Base-by-base conservation (phyloP, 30 jellyfish, hydroid and myxozoan genomes). In the Catostylus mosaicus region DNA sequence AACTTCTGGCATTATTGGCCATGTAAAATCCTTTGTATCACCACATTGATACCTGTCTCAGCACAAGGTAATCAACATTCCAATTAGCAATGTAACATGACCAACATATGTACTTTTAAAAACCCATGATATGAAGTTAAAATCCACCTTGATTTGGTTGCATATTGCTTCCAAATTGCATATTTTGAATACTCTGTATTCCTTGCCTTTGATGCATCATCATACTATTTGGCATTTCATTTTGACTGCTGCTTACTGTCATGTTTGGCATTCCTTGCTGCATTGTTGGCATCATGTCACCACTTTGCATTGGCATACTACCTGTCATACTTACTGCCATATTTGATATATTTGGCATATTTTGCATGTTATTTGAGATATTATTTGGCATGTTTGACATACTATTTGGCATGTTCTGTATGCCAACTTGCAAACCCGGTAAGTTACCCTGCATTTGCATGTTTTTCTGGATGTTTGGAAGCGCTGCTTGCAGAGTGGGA, bases 211-310 rank as follows among this genome's bases (percentile, higher is more conserved):
- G 95, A 2, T 82, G 82, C 85, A 84, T 73, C 95, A 84, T 73
- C 86, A 84, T 72, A 63, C 71, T 75, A 63, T 37, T 69, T 52
- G 63, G 84, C 60, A 84, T 47, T 5, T 84, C 95, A 63, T 50
- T 75, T 50, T 74, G 95, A 29, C 77, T 75, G 26, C 77, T 75
- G 26, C 76, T 71, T 7, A 75, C 95, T 7, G 84, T 26, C 84
- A 84, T 62, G 37, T 84, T 84, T 24, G 95, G 95, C 79, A 80
- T 72, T 9, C 90, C 82, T 24, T 80, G 90, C 66, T 66, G 90
- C 90, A 80, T 80, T 2, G 78, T 33, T 30, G 54, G 84, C 90
- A 80, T 80, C 83, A 80, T 45, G 9, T 80, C 90, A 67, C 36
- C 67, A 0, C 62, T 56, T 67, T 69, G 83, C 90, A 80, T 80